These are phyloP conservation scores for Furnarius figulus DNA, from an alignment of 2,113 vertebrate species.

Conservation along the genomic window DNA sequence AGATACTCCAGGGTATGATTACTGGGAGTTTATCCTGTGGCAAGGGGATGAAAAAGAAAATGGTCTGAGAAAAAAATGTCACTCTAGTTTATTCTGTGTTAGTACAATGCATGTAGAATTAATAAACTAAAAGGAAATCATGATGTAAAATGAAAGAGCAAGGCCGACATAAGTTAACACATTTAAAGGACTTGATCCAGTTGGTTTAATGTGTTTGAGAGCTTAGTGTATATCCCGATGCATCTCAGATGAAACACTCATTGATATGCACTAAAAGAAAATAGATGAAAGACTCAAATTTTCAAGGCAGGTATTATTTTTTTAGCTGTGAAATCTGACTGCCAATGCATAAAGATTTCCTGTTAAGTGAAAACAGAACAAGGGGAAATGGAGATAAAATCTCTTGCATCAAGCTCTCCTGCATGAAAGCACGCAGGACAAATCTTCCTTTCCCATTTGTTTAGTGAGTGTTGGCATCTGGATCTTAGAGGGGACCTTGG, in stretches of 20 bases:
- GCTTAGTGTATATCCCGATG: not conserved
- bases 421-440: not conserved
- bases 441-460: not conserved
- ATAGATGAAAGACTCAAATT: conserved; percentile 48
- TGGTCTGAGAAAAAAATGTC: not conserved
- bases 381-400: not conserved
- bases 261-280: conserved; percentile 6
- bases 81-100: not conserved
- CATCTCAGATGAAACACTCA: conserved; percentile 1
- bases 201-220: conserved; percentile 44
- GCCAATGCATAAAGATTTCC: conserved; percentile 32
- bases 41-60: not conserved
- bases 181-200: not conserved
- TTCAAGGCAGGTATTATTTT: conserved; percentile 29
- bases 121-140: not conserved
- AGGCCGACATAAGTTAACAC: not conserved
- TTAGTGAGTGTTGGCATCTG: not conserved
- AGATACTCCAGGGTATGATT: not conserved
- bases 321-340: conserved; percentile 33
- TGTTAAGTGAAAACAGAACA: conserved; percentile 25
- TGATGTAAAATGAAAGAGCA: not conserved
- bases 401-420: not conserved
- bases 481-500: not conserved
- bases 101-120: not conserved
- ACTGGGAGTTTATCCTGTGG: not conserved